phyloP scores from a whole-genome alignment of 2,113 vertebrate species.

The Myodes glareolus region DNA sequence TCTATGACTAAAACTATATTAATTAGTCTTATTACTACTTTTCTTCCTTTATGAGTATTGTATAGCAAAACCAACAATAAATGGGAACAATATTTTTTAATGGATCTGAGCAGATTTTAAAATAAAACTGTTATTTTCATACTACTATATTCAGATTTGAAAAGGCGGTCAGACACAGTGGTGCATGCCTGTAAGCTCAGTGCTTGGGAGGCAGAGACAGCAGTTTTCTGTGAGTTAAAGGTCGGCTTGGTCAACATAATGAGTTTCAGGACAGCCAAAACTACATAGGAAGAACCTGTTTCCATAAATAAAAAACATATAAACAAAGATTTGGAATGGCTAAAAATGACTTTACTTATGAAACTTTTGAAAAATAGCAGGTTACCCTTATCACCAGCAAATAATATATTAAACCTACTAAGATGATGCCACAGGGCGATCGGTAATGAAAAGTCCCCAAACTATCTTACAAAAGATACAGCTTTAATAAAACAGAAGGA shows the following conservation, averaged over 20 bases:
- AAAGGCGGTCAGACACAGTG: not conserved
- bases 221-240: not conserved
- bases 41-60: not conserved
- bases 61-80: not conserved
- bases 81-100: not conserved
- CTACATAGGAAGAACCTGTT: not conserved
- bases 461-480: no score
- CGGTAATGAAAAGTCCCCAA: no score
- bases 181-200: not conserved
- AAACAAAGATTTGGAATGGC: not conserved
- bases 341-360: conserved; percentile 31
- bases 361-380: conserved; percentile 24
- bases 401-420: conserved; percentile 2
- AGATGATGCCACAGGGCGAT: no score
- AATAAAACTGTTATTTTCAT: conserved; percentile 24
- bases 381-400: conserved; percentile 21
- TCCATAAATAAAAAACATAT: not conserved
- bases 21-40: not conserved
- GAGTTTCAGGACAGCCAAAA: not conserved
- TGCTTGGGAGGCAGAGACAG: not conserved
- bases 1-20: not conserved
- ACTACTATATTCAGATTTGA: not conserved
- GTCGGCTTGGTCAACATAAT: not conserved
- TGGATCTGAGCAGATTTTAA: not conserved
- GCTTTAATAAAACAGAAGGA: no score